Base-by-base conservation (phyloP, 1,140 invertebrate genomes). In the Physella acuta region DNA sequence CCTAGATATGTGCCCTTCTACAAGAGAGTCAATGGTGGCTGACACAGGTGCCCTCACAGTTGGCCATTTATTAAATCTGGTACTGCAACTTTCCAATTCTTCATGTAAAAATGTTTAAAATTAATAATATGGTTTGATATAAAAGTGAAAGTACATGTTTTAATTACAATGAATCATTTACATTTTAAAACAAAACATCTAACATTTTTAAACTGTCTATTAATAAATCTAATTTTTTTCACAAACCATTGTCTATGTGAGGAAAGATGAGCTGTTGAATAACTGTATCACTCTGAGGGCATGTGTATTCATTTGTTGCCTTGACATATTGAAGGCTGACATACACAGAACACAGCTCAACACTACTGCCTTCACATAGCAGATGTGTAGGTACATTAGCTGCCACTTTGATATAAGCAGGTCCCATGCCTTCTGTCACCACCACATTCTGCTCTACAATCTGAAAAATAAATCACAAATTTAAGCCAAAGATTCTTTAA, bases 1-100 rank as follows among this genome's bases (percentile, higher is more conserved):
- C n/a, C 73, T 63, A 2, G 51, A 67, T 16, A 75, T 72, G 17
- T 76, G 56, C 0, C 75, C 74, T 65, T 79, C 78, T 39, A 73
- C 66, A 17, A 79, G 61, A 3, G 68, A 66, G 62, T 79, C 78
- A 28, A 74, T 26, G 1, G 68, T 72, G 17, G 75, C 76, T 51
- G 55, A 26, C 8, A 79, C 68, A 5, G 73, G 69, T 26, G 78
- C 64, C 11, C 62, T 49, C 3, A 75, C 39, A 24, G 36, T 33
- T 14, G 64, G 65, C 71, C 71, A 76, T 37, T 70, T 67, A 0
- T n/a, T 58, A 26, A 75, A 71, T n/a, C 8, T 26, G 17, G 60
- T 49, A 34, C 60, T 63, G 66, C 76, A 78, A 16, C 66, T 72
- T 28, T 39, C 58, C 1, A 28, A 49, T 24, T 30, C 62, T 64